These are phyloP conservation scores for Geodia barretti DNA, from an alignment of 37 sponge, comb jelly and placozoan species.

Conservation along the genomic window DNA sequence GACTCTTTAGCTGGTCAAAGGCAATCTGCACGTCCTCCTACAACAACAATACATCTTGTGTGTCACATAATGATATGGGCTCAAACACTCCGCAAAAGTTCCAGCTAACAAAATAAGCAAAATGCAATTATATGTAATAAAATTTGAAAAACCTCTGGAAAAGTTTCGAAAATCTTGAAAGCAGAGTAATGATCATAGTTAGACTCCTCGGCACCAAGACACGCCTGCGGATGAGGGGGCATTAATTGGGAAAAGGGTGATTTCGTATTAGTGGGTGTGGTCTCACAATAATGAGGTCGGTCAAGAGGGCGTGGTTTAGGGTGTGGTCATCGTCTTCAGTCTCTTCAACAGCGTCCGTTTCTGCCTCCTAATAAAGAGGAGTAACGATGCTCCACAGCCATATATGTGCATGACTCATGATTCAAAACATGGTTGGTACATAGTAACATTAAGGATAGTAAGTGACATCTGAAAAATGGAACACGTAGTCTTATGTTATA, in stretches of 20 bases:
- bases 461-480: too few relatives aligned
- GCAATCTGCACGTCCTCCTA: constrained; percentile 21
- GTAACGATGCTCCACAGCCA: too few relatives aligned
- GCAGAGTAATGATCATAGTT: constrained; percentile 38
- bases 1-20: constrained; percentile 4
- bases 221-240: not conserved
- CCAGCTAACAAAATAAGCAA: not conserved
- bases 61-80: not conserved
- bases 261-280: constrained; percentile 18
- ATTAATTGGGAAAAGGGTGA: too few relatives aligned
- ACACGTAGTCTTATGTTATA: too few relatives aligned
- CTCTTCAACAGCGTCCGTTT: too few relatives aligned
- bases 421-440: too few relatives aligned
- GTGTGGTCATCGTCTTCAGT: not conserved
- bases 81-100: not conserved
- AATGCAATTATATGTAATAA: not conserved
- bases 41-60: not conserved
- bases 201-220: constrained; percentile 10
- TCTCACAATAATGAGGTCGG: constrained; percentile 5
- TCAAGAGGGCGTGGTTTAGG: constrained; percentile 1
- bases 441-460: too few relatives aligned
- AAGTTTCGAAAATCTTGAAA: constrained; percentile 62
- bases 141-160: constrained; percentile 37
- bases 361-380: too few relatives aligned
- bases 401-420: too few relatives aligned